Evolutionary conservation across 2,888 invertebrate species (phyloP).

Genomic region (Neocrepidodera transversa): DNA sequence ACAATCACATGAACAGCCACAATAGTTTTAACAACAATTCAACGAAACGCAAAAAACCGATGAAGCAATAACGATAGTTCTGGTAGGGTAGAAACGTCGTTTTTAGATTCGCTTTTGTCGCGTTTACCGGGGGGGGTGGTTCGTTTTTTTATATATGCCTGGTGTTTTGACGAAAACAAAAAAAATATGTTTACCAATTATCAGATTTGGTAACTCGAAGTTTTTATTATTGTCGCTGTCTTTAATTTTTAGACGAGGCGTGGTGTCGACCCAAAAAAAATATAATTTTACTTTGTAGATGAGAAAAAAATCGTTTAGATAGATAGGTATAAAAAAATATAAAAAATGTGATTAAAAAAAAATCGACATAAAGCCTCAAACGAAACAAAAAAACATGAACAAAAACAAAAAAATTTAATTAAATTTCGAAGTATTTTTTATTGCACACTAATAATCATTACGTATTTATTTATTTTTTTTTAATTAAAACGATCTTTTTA

Average conservation of each 20-base stretch:
- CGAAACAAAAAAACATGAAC: not conserved
- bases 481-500: not conserved
- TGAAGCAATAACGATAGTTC: conserved; percentile 44
- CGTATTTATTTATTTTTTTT: not conserved
- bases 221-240: not conserved
- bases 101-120: conserved; percentile 26
- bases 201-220: conserved; percentile 8
- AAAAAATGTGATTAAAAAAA: conserved; percentile 12
- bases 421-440: not conserved
- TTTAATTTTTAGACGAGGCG: conserved; percentile 2
- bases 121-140: not conserved
- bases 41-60: conserved; percentile 49
- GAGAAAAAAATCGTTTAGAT: not conserved
- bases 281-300: conserved; percentile 20
- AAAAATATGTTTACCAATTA: conserved; percentile 5
- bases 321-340: conserved; percentile 19
- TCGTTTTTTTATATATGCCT: conserved; percentile 30
- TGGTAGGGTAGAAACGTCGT: conserved; percentile 21
- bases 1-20: conserved; percentile 38
- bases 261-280: conserved; percentile 26
- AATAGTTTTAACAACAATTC: conserved; percentile 39
- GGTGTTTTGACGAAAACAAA: conserved; percentile 30
- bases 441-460: not conserved
- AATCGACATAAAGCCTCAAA: conserved; percentile 14
- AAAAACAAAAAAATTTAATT: not conserved